Percentiles rank a stretch among this genome's conserved stretches.
phyloP scores from a whole-genome alignment of 2,113 vertebrate species.

The Stigmatopora nigra region DNA sequence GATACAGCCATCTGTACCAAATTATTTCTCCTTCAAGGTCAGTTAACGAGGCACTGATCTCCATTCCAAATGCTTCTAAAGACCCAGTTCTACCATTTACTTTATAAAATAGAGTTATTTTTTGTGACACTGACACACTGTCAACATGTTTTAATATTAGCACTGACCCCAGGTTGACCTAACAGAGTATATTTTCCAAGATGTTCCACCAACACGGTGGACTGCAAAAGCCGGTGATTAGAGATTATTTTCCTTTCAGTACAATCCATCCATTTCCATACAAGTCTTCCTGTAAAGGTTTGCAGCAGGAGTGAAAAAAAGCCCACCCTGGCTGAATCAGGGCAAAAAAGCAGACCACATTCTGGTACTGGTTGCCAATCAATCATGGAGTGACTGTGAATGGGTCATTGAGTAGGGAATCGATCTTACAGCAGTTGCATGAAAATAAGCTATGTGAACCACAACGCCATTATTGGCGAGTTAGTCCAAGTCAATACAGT shows the following conservation, averaged over 20 bases:
- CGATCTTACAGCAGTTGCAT: not conserved
- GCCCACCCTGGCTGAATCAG: not conserved
- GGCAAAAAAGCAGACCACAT: not conserved
- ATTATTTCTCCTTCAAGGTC: constrained; percentile 26
- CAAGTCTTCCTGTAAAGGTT: not conserved
- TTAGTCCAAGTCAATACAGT: not conserved
- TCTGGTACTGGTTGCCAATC: not conserved
- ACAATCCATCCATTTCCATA: not conserved
- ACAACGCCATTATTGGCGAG: not conserved
- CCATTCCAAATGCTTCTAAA: constrained; percentile 6
- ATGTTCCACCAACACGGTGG: not conserved
- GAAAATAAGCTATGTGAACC: not conserved
- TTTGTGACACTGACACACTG: not conserved
- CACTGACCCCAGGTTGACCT: not conserved
- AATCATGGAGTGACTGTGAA: not conserved
- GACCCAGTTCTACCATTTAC: not conserved
- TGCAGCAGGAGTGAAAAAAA: not conserved
- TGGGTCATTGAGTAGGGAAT: not conserved
- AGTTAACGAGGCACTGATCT: constrained; percentile 10
- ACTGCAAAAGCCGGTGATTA: not conserved
- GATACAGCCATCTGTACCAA: constrained; percentile 10
- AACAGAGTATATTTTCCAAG: not conserved
- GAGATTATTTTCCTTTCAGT: not conserved
- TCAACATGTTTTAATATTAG: not conserved
- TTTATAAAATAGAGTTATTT: not conserved